Evolutionary conservation across 2,113 vertebrate genomes (phyloP), one percentile per base, ranked within the genome.

Genomic region (Progne subis): DNA sequence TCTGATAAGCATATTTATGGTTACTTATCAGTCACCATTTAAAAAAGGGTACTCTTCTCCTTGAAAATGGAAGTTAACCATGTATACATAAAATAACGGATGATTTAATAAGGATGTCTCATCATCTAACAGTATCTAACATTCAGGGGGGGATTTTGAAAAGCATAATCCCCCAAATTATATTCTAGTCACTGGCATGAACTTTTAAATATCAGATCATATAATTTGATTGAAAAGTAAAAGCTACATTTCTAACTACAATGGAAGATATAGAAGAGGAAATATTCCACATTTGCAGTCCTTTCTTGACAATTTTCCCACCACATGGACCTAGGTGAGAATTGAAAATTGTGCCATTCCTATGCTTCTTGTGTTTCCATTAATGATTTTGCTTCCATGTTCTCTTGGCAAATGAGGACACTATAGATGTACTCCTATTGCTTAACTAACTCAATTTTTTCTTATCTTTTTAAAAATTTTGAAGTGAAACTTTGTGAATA

Each of bases 71-170:
- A 56, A 19, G 8, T 14, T 44, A 78, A 64, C 5, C 5, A 23
- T 1, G 2, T 14, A 17, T 31, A 47, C 5, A 21, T 44, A 69
- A 87, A 69, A 60, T 34, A 68, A 76, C 18, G 5, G 7, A 55
- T n/a, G 14, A 55, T 5, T 11, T 41, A 13, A 14, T 61, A 56
- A 50, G 11, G 28, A 23, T 23, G 37, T 76, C 15, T 55, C 12
- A 26, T 19, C 4, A 1, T 26, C 31, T 63, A 32, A 23, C 5
- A 79, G 19, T 15, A 44, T 0, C 0, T 39, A 19, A 57, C 4
- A 32, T 34, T 65, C 20, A 29, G 5, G 2, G 5, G 6, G 2
- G 1, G 74, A 46, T 56, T 50, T 41, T 34, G 39, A 44, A 86
- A 88, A n/a, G 6, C 55, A 9, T 19, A 24, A 43, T 65, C 6